phyloP scores from a whole-genome alignment of 2,113 vertebrate species.

The human (Homo sapiens) region DNA sequence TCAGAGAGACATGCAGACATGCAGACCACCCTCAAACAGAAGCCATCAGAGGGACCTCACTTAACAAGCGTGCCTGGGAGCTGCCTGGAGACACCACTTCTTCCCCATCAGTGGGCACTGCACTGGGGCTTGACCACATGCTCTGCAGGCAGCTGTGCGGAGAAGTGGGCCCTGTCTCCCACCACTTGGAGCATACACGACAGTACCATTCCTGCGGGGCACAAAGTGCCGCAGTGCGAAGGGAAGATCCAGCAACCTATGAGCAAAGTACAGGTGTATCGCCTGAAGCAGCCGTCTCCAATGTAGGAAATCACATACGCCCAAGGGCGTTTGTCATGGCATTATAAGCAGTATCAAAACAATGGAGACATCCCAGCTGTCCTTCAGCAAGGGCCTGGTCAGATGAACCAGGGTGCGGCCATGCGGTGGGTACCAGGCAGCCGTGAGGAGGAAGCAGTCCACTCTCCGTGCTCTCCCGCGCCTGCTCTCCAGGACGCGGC shows the following conservation, averaged over 20 bases:
- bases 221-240: not conserved
- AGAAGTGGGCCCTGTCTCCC: no score
- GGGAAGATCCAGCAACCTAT: not conserved
- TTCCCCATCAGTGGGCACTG: accelerated
- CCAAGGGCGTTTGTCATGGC: accelerated
- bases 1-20: not conserved
- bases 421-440: accelerated
- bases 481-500: accelerated
- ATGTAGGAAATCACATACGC: accelerated
- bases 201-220: not conserved
- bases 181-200: not conserved
- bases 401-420: no score
- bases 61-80: accelerated
- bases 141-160: no score
- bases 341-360: not conserved
- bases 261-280: not conserved
- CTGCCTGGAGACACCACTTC: not conserved
- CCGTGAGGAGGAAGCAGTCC: accelerated
- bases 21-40: accelerated
- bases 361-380: no score
- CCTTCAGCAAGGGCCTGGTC: not conserved
- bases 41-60: accelerated
- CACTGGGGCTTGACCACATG: accelerated
- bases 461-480: accelerated
- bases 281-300: not conserved